These are phyloP conservation scores for Myzus persicae DNA, from an alignment of 1,140 invertebrate genomes.

Conservation along the genomic window DNA sequence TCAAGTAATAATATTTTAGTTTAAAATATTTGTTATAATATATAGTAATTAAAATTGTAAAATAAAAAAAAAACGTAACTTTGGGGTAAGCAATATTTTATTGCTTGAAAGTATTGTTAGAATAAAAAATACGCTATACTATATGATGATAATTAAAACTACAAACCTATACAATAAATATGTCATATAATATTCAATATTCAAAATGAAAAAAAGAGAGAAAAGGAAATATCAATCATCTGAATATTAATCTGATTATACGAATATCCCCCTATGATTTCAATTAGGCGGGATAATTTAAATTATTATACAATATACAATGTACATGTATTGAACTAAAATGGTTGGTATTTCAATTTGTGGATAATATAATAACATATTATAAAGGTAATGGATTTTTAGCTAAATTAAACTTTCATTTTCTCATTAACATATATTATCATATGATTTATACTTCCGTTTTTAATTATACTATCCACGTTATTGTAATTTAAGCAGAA, in stretches of 20 bases:
- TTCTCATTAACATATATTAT: neutral
- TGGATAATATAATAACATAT: neutral
- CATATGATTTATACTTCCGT: neutral
- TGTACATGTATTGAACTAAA: neutral
- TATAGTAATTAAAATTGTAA: neutral
- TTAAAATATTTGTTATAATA: too few species aligned
- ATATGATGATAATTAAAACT: neutral
- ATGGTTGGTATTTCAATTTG: constrained; percentile 31
- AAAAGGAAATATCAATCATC: neutral
- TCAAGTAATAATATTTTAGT: neutral
- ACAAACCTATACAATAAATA: neutral
- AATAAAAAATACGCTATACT: neutral
- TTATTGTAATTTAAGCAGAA: neutral
- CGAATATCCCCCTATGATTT: too few species aligned
- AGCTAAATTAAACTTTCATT: constrained; percentile 29
- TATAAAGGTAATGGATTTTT: constrained; percentile 2
- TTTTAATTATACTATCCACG: neutral
- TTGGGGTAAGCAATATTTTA: neutral
- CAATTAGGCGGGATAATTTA: constrained; percentile 4
- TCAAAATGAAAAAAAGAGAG: neutral
- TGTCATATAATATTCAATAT: neutral
- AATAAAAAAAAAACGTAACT: neutral
- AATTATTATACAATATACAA: neutral
- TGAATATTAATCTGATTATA: constrained; percentile 3
- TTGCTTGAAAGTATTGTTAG: neutral